A percentile compares a stretch with the other conserved stretches of the same genome.
phyloP scores from a whole-genome alignment of 2,888 invertebrate genomes.

The Kryphioiulus occultus region DNA sequence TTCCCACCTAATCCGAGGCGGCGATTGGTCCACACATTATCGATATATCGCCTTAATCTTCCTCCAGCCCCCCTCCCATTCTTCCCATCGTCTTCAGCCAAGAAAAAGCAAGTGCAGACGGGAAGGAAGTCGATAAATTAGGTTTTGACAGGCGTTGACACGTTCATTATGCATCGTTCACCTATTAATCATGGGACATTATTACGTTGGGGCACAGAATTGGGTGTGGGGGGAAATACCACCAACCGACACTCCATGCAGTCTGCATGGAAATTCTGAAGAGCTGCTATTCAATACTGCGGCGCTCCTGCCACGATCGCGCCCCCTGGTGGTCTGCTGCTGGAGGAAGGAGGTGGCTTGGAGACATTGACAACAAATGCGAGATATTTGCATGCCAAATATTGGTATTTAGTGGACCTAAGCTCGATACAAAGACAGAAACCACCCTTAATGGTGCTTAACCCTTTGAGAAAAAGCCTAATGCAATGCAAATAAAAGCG shows the following conservation, averaged over 20 bases:
- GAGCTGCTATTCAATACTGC: neutral
- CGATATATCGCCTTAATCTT: neutral
- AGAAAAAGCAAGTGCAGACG: neutral
- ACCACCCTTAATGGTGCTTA: too few species aligned
- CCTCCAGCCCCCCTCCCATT: neutral
- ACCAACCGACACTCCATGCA: neutral
- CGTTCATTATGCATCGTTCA: conserved; percentile 23
- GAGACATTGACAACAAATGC: neutral
- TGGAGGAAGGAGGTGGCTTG: neutral
- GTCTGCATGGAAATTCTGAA: neutral
- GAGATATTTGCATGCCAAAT: too few species aligned
- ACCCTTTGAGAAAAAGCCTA: too few species aligned
- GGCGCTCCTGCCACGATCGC: neutral
- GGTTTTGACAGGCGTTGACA: conserved; percentile 23
- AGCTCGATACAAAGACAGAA: too few species aligned
- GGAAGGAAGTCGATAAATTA: conserved; percentile 23
- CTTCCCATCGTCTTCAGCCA: neutral
- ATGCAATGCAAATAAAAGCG: too few species aligned
- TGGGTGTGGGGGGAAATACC: neutral
- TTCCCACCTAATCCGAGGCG: neutral
- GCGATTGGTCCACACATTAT: neutral
- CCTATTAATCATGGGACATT: conserved; percentile 23
- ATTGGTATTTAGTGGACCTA: too few species aligned
- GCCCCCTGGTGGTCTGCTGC: neutral
- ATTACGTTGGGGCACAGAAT: neutral